Evolutionary conservation across 1,140 invertebrate species (phyloP).

Genomic region (Drosophila insularis): DNA sequence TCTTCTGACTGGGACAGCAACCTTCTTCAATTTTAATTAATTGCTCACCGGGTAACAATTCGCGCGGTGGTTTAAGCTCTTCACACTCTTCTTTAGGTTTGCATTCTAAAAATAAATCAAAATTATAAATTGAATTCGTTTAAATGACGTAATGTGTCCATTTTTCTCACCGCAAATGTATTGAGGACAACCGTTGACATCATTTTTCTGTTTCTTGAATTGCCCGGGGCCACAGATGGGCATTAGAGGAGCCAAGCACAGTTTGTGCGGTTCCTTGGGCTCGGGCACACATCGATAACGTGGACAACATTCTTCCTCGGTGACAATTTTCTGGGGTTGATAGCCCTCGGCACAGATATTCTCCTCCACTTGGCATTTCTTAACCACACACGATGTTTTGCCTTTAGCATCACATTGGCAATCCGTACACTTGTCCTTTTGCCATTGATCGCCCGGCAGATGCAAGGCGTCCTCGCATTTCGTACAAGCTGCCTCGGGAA

Average conservation of each 20-base stretch:
- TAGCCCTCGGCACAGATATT: slow-evolving; percentile 85
- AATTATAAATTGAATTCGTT: too few relatives aligned
- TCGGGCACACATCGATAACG: slow-evolving; percentile 86
- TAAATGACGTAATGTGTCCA: too few relatives aligned
- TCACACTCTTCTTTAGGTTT: slow-evolving; percentile 87
- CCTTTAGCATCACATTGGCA: slow-evolving; percentile 86
- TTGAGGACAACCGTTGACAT: slow-evolving; percentile 85
- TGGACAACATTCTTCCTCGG: slow-evolving; percentile 86
- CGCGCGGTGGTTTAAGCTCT: slow-evolving; percentile 81
- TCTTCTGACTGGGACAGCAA: slow-evolving; percentile 87
- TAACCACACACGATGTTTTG: slow-evolving; percentile 84
- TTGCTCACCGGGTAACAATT: slow-evolving; percentile 85
- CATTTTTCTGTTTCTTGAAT: slow-evolving; percentile 86
- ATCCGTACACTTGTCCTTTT: slow-evolving; percentile 88
- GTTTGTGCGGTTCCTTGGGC: slow-evolving; percentile 80
- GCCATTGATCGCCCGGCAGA: slow-evolving; percentile 84
- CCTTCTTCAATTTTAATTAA: slow-evolving; percentile 85
- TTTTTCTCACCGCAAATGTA: slow-evolving; percentile 87
- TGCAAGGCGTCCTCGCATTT: slow-evolving; percentile 82
- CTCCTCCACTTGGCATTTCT: slow-evolving; percentile 84
- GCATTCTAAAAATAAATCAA: slow-evolving; percentile 84
- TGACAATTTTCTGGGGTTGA: slow-evolving; percentile 83
- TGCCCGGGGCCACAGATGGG: slow-evolving; percentile 88
- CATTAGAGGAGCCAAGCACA: slow-evolving; percentile 86
- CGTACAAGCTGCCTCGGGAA: slow-evolving; percentile 70